Conservation (phyloP, 1,140 invertebrate species). For the Thaumetopoea pityocampa region DNA sequence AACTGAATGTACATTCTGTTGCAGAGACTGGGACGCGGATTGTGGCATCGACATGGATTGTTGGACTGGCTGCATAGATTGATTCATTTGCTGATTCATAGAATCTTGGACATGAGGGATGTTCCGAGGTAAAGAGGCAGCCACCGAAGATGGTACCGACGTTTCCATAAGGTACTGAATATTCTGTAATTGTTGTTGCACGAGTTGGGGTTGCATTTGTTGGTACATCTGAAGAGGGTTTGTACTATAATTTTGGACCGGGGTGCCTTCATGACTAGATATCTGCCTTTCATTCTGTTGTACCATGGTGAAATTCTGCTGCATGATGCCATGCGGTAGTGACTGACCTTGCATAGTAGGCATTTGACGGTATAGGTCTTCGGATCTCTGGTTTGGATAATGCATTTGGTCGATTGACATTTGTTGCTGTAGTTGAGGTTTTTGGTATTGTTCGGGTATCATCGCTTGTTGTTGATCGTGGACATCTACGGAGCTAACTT, state of each 20-base stretch:
- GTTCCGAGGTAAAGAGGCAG: conserved; percentile 11
- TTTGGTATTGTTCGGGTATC: conserved; percentile 62
- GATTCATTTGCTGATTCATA: conserved; percentile 20
- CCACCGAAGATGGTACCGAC: conserved; percentile 17
- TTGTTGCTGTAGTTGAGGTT: conserved; percentile 52
- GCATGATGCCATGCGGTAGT: conserved; percentile 53
- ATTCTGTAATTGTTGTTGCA: conserved; percentile 42
- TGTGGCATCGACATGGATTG: conserved; percentile 24
- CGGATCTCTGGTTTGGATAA: conserved; percentile 53
- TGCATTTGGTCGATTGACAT: conserved; percentile 62
- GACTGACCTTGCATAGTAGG: conserved; percentile 60
- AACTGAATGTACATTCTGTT: conserved; percentile 13
- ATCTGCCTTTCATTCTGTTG: conserved; percentile 66
- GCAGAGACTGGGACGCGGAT: conserved; percentile 23
- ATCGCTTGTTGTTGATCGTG: conserved; percentile 55
- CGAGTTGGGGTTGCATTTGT: conserved; percentile 34
- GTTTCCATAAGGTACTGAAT: conserved; percentile 25
- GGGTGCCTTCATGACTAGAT: conserved; percentile 75
- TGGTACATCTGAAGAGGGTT: conserved; percentile 68
- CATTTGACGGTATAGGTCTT: conserved; percentile 53
- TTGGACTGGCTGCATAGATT: no score
- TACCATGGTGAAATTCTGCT: conserved; percentile 45
- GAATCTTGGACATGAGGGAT: conserved; percentile 11
- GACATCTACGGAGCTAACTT: conserved; percentile 49
- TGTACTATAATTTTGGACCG: conserved; percentile 64